Base-by-base conservation (phyloP, 2,113 vertebrate species). In the Opisthocomus hoazin region DNA sequence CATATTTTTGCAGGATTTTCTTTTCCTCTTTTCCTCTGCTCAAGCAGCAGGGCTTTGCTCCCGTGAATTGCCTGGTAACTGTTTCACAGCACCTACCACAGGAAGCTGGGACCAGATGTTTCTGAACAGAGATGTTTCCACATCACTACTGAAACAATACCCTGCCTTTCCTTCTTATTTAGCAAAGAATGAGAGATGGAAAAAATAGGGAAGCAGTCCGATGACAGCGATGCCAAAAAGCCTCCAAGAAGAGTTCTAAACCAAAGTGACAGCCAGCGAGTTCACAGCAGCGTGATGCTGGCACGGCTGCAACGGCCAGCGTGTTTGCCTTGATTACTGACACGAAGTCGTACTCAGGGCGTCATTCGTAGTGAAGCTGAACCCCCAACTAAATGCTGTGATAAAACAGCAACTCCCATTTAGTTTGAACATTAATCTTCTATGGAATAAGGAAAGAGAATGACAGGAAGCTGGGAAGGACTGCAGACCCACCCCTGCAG, bases 241-340 rank as follows among this genome's bases (percentile, higher is more conserved):
- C 29, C 68, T 66, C 56, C 29, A 74, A 58, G 51, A 69, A 13
- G 57, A 60, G 18, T 19, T 5, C 37, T 68, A 45, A 45, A 45
- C 11, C 23, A 6, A 54, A 37, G 34, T 15, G 54, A 39, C 32
- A 57, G 58, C 20, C 29, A 21, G 39, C 7, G 50, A 80, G 34
- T 29, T 54, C 64, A 19, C 41, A 89, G 61, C 29, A 63, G 36
- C 0, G 15, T 19, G 36, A 65, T 51, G 63, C 65, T n/a, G 23
- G 29, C 0, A 15, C 0, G 2, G 51, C 1, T 11, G n/a, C 22
- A 26, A 7, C 0, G 7, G 36, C 21, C 84, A 81, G 36, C 17
- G 9, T 5, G 18, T 30, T 8, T 23, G 54, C 4, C n/a, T 58
- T 8, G 9, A 46, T 29, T 6, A 39, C 8, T 4, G 53, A 58